A percentile compares a stretch with the other conserved stretches of the same genome.
phyloP scores from a whole-genome alignment of 2,888 invertebrate species.

The Rhabditophanes sp. region DNA sequence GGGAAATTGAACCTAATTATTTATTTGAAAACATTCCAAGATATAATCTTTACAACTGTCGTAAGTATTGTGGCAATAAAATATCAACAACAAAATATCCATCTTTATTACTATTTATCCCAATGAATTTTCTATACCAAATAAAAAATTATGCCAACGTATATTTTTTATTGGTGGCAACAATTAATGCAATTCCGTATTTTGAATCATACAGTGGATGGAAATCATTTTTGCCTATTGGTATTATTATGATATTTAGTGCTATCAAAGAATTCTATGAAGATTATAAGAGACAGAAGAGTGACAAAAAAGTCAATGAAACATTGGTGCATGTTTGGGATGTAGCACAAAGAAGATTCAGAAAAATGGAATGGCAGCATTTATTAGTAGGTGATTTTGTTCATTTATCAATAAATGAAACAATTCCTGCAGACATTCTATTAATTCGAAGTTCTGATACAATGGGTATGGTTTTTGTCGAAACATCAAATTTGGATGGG shows the following conservation, averaged over 20 bases:
- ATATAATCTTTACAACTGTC: slow-evolving; percentile 23
- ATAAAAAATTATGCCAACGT: slow-evolving; percentile 92
- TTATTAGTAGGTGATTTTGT: slow-evolving; percentile 80
- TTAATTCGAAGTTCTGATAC: slow-evolving; percentile 45
- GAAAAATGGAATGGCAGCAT: slow-evolving; percentile 58
- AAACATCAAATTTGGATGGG: slow-evolving; percentile 87
- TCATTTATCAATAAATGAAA: slow-evolving; percentile 84
- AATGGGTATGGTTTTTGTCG: slow-evolving; percentile 75
- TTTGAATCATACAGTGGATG: slow-evolving; percentile 26
- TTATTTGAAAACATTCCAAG: slow-evolving; percentile 13
- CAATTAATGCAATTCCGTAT: slow-evolving; percentile 25
- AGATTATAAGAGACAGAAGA: slow-evolving; percentile 69
- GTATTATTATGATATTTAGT: slow-evolving; percentile 78
- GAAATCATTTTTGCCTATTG: slow-evolving; percentile 63
- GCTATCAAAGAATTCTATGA: slow-evolving; percentile 95
- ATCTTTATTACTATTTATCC: slow-evolving; percentile 76
- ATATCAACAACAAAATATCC: slow-evolving; percentile 89
- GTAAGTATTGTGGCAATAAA: slow-evolving; percentile 59
- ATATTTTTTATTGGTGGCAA: slow-evolving; percentile 80
- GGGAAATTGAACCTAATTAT: slow-evolving; percentile 13
- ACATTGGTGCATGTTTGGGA: slow-evolving; percentile 68
- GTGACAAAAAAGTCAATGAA: slow-evolving; percentile 83
- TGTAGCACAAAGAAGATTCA: no score
- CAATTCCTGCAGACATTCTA: slow-evolving; percentile 84
- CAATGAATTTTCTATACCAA: slow-evolving; percentile 59